Evolutionary conservation across 2,888 invertebrate genomes (phyloP), one percentile per base, ranked within the genome.

Genomic region (Agonopterix alstromeriana): DNA sequence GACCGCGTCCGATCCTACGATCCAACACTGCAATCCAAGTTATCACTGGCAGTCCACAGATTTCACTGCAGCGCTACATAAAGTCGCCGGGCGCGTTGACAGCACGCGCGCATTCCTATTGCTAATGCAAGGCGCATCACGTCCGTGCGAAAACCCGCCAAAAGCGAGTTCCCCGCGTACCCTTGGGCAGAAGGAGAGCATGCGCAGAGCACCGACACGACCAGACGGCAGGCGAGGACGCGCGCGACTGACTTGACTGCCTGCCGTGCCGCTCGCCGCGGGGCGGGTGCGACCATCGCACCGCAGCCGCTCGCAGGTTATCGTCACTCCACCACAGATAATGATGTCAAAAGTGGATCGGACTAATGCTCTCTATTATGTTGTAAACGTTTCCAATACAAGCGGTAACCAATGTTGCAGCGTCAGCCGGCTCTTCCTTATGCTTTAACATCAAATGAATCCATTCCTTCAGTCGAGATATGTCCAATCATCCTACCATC

Each of bases 261-360:
- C 17, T 17, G 17, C 17, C 17, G 17, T 54, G 57, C 59, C 64
- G 64, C 42, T 12, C 11, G 42, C 42, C 63, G 78, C 73, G 77
- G 77, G 82, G 79, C 80, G 81, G 82, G 79, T 67, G 80, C 77
- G 76, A 70, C 76, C 67, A 65, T 66, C 38, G 12, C 45, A 57
- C 53, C 46, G 51, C 58, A 75, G 76, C 71, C 68, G 75, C 76
- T 79, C 79, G 79, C 86, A 84, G 85, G 87, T 87, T 87, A 87
- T 87, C 87, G 87, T 82, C 71, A 81, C 73, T 75, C 78, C 78
- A 70, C 78, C 76, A 78, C 79, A 86, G 86, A 88, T 88, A 88
- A 86, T 87, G 85, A 88, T 86, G 86, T 86, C 87, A 87, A 85
- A 88, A 86, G 86, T 84, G 86, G 87, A 86, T 86, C 82, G 82